Conservation (phyloP, 2,888 invertebrate species). For the Chalcosyrphus nemorum region DNA sequence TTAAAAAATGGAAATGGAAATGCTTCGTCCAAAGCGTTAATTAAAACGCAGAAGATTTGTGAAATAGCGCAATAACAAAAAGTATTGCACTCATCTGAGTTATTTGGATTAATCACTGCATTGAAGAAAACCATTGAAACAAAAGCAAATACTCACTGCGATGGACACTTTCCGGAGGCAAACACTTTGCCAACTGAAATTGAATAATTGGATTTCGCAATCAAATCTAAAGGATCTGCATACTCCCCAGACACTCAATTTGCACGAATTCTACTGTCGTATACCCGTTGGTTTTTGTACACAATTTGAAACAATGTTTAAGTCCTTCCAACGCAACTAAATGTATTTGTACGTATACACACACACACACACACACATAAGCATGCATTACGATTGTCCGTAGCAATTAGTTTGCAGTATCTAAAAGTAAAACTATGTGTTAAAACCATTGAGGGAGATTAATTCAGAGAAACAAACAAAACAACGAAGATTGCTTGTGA, state of each 20-base stretch:
- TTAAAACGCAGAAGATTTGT: not conserved
- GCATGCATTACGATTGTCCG: not conserved
- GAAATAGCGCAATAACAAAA: not conserved
- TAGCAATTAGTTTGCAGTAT: not conserved
- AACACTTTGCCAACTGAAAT: constrained; percentile 52
- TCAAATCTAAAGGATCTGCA: constrained; percentile 49
- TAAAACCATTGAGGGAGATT: not conserved
- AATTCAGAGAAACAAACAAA: not conserved
- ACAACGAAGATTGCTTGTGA: not conserved
- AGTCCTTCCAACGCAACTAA: not conserved
- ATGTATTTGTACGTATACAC: too few species aligned
- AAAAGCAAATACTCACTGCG: constrained; percentile 10
- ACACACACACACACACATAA: too few species aligned
- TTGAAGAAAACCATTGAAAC: not conserved
- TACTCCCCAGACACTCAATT: constrained; percentile 30
- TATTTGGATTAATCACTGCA: constrained; percentile 6
- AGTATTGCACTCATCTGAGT: not conserved
- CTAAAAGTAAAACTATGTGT: constrained; percentile 8
- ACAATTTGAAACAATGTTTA: not conserved
- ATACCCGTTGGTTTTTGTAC: not conserved
- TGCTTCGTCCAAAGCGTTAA: too few species aligned
- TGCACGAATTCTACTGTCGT: constrained; percentile 8
- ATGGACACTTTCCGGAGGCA: constrained; percentile 32
- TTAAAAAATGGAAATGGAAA: too few species aligned
- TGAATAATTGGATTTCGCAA: constrained; percentile 59